Evolutionary conservation across 2,113 vertebrate species (phyloP).

Genomic region (Phylloscopus whistleri): DNA sequence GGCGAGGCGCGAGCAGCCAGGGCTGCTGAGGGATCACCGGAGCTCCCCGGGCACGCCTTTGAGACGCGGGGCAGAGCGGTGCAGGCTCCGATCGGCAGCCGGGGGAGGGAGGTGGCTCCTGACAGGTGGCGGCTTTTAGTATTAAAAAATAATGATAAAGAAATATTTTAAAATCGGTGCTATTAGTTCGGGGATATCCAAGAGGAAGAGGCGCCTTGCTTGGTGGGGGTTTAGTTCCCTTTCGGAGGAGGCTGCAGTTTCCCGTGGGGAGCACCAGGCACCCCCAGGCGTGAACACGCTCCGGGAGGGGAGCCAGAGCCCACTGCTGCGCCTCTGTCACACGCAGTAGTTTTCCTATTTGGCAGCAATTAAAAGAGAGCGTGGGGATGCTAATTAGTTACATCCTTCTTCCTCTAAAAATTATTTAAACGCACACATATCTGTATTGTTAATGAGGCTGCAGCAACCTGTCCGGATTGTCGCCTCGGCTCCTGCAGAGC

Average conservation of each 20-base stretch:
- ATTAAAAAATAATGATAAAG: neutral
- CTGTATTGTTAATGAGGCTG: neutral
- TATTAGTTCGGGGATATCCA: neutral
- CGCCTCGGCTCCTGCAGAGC: neutral
- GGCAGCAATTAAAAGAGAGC: conserved; percentile 58
- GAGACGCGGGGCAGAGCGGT: neutral
- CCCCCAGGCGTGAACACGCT: neutral
- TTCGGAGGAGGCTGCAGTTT: neutral
- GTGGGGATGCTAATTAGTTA: conserved; percentile 52
- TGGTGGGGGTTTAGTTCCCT: rapidly evolving
- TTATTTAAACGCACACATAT: conserved; percentile 6
- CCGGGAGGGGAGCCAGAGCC: neutral
- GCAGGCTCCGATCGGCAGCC: neutral
- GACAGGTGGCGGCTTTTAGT: neutral
- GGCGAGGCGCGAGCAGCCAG: neutral
- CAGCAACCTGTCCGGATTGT: conserved; percentile 26
- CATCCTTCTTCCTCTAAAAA: conserved; percentile 41
- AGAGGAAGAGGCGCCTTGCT: neutral
- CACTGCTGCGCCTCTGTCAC: neutral
- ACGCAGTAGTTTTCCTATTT: conserved; percentile 31
- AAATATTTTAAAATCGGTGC: neutral
- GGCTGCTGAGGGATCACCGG: neutral
- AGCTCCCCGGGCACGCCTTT: neutral
- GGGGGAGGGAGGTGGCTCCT: neutral
- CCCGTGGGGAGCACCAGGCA: neutral